A percentile compares a stretch with the other conserved stretches of the same genome.
Conservation (phyloP, 2,113 vertebrate genomes). For the Asarcornis scutulata region DNA sequence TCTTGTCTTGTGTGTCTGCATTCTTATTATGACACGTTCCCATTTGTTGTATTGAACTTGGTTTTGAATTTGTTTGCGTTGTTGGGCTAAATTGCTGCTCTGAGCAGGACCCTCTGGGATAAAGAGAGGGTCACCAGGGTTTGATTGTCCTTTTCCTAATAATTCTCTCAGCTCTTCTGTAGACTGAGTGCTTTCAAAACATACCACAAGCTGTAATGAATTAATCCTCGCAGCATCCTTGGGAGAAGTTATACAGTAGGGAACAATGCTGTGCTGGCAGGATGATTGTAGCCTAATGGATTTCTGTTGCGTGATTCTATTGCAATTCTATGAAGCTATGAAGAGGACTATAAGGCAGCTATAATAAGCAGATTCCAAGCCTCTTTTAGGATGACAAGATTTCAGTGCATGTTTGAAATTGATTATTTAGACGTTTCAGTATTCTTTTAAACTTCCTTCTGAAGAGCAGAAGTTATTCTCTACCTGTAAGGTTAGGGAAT, state of each 20-base stretch:
- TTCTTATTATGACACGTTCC: not conserved
- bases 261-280: constrained; percentile 11
- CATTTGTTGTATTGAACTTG: not conserved
- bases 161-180: constrained; percentile 3
- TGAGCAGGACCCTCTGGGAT: not conserved
- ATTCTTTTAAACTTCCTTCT: not conserved
- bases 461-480: not conserved
- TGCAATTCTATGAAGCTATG: not conserved
- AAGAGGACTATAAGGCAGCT: not conserved
- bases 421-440: not conserved
- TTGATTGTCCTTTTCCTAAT: not conserved
- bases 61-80: constrained; percentile 1
- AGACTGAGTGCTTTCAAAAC: constrained; percentile 9
- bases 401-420: constrained; percentile 6
- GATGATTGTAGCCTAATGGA: constrained; percentile 2
- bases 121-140: not conserved
- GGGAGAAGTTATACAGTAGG: not conserved
- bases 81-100: not conserved
- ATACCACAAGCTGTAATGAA: constrained; percentile 11
- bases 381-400: not conserved
- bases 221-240: constrained; percentile 32
- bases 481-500: not conserved
- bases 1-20: not conserved
- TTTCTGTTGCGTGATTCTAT: constrained; percentile 29
- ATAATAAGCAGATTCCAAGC: not conserved